Conservation (phyloP, 64 coral and sea anemone genomes). For the Stylophora pistillata region DNA sequence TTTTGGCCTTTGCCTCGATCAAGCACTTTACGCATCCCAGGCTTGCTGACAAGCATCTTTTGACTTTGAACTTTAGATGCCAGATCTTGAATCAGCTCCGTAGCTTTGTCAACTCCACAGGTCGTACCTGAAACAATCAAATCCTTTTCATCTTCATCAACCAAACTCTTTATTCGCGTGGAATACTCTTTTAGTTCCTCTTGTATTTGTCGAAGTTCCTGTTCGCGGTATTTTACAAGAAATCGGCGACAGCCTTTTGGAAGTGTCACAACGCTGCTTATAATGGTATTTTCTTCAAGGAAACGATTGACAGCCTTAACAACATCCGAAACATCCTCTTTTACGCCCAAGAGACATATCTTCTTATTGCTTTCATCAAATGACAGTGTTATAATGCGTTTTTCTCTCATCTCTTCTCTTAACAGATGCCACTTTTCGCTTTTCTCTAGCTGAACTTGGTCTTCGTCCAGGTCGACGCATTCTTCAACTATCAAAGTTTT, state of each 20-base stretch:
- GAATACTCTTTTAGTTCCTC: not conserved
- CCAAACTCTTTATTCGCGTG: not conserved
- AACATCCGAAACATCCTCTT: conserved; percentile 6
- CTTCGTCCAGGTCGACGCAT: conserved; percentile 25
- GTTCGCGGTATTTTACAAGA: not conserved
- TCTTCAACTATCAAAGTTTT: conserved; percentile 12
- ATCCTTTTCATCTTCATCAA: not conserved
- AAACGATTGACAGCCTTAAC: conserved; percentile 2
- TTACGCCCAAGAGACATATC: conserved; percentile 18
- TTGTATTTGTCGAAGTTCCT: conserved; percentile 14
- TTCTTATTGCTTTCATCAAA: not conserved
- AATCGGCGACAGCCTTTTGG: conserved; percentile 4
- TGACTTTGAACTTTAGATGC: not conserved
- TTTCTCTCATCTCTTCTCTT: not conserved
- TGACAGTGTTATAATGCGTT: not conserved
- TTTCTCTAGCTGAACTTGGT: conserved; percentile 8
- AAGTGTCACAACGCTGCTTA: not conserved
- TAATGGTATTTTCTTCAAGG: conserved; percentile 39
- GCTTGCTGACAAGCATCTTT: conserved; percentile 21
- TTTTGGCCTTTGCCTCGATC: conserved; percentile 12
- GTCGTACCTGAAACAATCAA: conserved; percentile 16
- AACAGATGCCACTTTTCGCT: conserved; percentile 36
- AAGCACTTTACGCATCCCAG: conserved; percentile 16
- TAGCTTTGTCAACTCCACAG: conserved; percentile 2
- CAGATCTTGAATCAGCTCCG: not conserved